Evolutionary conservation across 1,140 invertebrate genomes (phyloP), one percentile per base, ranked within the genome.

Genomic region (Atta texana): DNA sequence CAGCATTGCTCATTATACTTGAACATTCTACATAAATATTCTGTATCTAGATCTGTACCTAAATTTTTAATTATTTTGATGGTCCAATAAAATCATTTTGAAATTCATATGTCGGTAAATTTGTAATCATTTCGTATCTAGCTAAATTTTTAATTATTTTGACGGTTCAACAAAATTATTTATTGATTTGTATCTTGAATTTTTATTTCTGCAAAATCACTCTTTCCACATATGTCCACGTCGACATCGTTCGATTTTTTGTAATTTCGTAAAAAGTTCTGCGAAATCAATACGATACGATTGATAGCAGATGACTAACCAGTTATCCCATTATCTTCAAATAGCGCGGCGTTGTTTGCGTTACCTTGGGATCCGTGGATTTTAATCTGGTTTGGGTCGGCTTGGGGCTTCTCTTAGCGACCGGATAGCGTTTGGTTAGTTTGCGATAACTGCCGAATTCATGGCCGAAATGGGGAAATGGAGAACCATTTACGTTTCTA

Each of bases 301-400:
- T 28, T 28, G n/a, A 31, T 6, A 31, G n/a, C 24, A 3, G 8
- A 57, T 57, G 24, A 28, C n/a, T 24, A n/a, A 68, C 18, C 12
- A 68, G 49, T 68, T 68, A 44, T 28, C 12, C n/a, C 57, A 12
- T 59, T 59, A 68, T 31, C 8, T 21, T 3, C 3, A 12, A 55
- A 55, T 10, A n/a, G 12, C 18, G 18, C 63, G 53, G 57, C 6
- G 7, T 14, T 10, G 34, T 68, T 1, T 66, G 4, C 6, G 16
- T 55, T 91, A 94, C 94, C 92, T 95, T 94, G 7, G 94, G 93
- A 91, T 95, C 94, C 12, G 92, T 94, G 7, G 82, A 85, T 76
- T 92, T 92, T 49, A 90, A 80, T 14, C 92, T 93, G 18, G 72
- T 84, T 66, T 75, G 91, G 3, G 92, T 66, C 0, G 92, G 78